These are phyloP conservation scores for Phaonia tiefii DNA, from an alignment of 2,888 invertebrate genomes.

Conservation along the genomic window DNA sequence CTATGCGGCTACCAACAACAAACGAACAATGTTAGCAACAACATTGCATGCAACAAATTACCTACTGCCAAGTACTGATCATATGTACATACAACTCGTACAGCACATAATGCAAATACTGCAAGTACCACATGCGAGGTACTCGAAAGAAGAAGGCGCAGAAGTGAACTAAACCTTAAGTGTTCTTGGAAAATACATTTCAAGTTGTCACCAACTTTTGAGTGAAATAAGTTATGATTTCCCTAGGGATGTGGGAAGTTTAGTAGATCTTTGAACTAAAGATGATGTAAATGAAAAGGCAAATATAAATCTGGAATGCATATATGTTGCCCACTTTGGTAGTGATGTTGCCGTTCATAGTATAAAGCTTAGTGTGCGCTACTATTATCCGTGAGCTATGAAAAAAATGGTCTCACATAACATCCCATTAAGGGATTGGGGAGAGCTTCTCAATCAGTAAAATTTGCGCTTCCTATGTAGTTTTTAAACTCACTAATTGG, in stretches of 20 bases:
- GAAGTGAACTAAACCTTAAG: slow-evolving; percentile 18
- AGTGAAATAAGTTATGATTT: not conserved
- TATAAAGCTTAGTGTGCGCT: no score
- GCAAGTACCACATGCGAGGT: not conserved
- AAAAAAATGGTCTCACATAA: no score
- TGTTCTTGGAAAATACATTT: slow-evolving; percentile 49
- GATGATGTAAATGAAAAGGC: no score
- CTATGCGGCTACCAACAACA: slow-evolving; percentile 46
- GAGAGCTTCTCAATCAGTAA: no score
- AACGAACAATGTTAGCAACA: slow-evolving; percentile 54
- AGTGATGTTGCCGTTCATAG: no score
- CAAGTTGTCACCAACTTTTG: not conserved
- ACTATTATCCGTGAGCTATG: no score
- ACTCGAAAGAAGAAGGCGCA: not conserved
- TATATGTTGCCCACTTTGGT: no score
- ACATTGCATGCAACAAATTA: slow-evolving; percentile 66
- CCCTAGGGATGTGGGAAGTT: not conserved
- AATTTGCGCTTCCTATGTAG: no score
- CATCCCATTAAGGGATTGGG: no score
- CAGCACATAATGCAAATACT: slow-evolving; percentile 33
- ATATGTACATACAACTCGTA: no score
- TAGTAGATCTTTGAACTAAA: not conserved
- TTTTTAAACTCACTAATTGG: no score
- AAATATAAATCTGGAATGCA: no score
- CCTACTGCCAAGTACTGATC: slow-evolving; percentile 55